These are phyloP conservation scores for Palythoa grandiflora DNA, from an alignment of 92 coral and sea anemone species.

Conservation along the genomic window DNA sequence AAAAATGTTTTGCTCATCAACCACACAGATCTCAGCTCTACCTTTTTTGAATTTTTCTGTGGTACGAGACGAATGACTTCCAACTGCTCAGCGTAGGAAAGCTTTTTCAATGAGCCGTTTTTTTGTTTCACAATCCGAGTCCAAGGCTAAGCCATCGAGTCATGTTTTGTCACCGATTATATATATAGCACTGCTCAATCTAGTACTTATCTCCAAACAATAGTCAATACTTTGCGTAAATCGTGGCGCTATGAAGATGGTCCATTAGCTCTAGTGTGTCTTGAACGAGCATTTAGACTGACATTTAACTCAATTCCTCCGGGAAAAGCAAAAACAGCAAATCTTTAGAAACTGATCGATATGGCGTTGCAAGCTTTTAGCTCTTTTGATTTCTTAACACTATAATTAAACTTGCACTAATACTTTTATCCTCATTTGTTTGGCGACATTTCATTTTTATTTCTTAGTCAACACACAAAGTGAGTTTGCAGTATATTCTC, in stretches of 20 bases:
- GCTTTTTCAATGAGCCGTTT: neutral
- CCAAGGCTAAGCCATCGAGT: neutral
- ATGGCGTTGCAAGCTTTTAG: constrained; percentile 45
- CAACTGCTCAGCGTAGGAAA: too few species aligned
- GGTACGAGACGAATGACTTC: neutral
- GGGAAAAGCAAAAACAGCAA: constrained; percentile 26
- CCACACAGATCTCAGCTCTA: neutral
- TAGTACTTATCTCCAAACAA: constrained; percentile 26
- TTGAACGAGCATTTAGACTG: constrained; percentile 17
- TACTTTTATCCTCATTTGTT: constrained; percentile 50
- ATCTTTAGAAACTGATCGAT: constrained; percentile 25
- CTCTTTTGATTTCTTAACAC: constrained; percentile 46
- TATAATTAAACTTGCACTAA: constrained; percentile 51
- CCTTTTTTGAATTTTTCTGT: constrained; percentile 1
- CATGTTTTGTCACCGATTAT: neutral
- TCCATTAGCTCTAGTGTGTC: neutral
- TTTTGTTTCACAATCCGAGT: neutral
- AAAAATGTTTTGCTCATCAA: constrained; percentile 16
- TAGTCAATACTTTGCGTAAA: constrained; percentile 2
- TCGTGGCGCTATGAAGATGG: neutral
- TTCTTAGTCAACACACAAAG: constrained; percentile 38
- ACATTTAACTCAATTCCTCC: constrained; percentile 9
- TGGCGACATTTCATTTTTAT: constrained; percentile 38
- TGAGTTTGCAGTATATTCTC: constrained; percentile 8
- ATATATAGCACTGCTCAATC: neutral